phyloP scores from a whole-genome alignment of 2,888 invertebrate species.

The Cyaniris semiargus region DNA sequence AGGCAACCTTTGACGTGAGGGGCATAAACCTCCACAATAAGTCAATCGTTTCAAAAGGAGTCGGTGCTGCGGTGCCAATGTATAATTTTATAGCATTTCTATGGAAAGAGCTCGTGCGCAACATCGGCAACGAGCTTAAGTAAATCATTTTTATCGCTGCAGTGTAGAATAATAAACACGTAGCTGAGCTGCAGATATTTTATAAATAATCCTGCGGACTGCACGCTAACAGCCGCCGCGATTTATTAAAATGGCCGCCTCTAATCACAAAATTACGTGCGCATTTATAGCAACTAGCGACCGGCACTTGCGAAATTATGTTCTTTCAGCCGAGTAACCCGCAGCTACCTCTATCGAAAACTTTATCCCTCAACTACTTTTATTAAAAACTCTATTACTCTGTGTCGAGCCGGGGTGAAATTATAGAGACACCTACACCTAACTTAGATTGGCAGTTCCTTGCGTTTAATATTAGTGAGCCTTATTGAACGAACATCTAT shows the following conservation, averaged over 20 bases:
- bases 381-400: conserved; percentile 19
- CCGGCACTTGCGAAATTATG: background rate
- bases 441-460: background rate
- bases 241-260: conserved; percentile 23
- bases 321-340: conserved; percentile 1
- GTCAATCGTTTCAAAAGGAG: conserved; percentile 32
- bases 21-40: conserved; percentile 30
- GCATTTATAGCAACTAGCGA: conserved; percentile 9
- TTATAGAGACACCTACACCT: conserved; percentile 6
- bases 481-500: background rate
- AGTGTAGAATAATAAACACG: conserved; percentile 31
- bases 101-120: conserved; percentile 37
- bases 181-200: conserved; percentile 30
- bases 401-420: background rate
- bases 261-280: conserved; percentile 19
- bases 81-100: conserved; percentile 37
- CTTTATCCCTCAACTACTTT: background rate
- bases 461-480: background rate
- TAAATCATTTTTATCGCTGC: conserved; percentile 35
- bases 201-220: conserved; percentile 28
- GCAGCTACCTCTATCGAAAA: background rate
- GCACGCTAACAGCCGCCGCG: conserved; percentile 21
- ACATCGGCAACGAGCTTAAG: conserved; percentile 31
- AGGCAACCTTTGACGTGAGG: conserved; percentile 30
- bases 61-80: conserved; percentile 35